Conservation (phyloP, 2,888 invertebrate genomes). For the Ectemnius continuus region DNA sequence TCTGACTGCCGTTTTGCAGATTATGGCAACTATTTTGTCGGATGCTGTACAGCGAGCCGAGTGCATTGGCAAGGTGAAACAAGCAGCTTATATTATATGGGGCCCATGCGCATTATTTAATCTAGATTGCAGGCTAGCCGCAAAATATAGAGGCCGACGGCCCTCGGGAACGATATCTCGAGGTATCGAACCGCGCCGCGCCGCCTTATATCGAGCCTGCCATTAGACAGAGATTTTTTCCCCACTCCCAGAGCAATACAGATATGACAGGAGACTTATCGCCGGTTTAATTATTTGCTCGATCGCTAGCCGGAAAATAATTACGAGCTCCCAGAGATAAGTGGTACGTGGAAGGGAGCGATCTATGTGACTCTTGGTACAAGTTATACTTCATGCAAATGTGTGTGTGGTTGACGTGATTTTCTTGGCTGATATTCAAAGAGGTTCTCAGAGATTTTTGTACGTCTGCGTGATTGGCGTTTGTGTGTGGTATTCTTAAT, state of each 20-base stretch:
- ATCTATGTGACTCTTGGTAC: background rate
- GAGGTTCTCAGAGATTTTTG: no score
- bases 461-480: no score
- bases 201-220: background rate
- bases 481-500: conserved; percentile 18
- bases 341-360: conserved; percentile 12
- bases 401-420: no score
- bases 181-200: no score
- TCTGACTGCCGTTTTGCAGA: no score
- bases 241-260: background rate
- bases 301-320: background rate
- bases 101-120: background rate
- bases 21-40: no score
- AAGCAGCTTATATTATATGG: background rate
- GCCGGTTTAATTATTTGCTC: conserved; percentile 27
- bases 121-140: background rate
- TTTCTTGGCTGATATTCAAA: no score
- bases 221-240: background rate
- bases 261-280: conserved; percentile 6
- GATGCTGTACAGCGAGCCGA: background rate
- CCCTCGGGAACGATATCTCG: background rate
- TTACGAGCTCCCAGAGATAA: conserved; percentile 11
- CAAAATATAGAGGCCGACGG: background rate
- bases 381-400: no score
- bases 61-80: background rate